Percentiles rank a stretch among this genome's conserved stretches.
phyloP scores from a whole-genome alignment of 1,140 invertebrate genomes.

The Temnothorax nylanderi region DNA sequence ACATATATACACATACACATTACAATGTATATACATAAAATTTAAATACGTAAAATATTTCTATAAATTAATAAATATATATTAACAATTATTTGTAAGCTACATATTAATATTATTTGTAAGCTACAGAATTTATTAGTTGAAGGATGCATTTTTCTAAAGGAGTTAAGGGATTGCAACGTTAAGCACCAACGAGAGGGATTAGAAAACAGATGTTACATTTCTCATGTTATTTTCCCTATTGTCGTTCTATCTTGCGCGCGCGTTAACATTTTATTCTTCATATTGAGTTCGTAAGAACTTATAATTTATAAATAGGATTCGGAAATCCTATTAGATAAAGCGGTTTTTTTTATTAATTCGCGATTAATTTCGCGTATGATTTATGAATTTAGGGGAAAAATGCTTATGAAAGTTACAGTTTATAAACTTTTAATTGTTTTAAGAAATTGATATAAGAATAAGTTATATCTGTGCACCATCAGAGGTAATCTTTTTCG shows the following conservation, averaged over 20 bases:
- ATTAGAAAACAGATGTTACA: constrained; percentile 26
- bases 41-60: not conserved
- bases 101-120: not conserved
- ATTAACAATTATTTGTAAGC: not conserved
- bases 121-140: not conserved
- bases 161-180: not conserved
- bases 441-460: not conserved
- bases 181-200: not conserved
- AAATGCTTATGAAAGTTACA: not conserved
- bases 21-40: too few species aligned
- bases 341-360: constrained; percentile 55
- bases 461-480: not conserved
- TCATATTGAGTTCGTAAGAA: not conserved
- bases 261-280: constrained; percentile 53
- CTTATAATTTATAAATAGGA: constrained; percentile 15
- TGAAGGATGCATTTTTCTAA: not conserved
- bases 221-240: constrained; percentile 23
- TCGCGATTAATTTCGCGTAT: not conserved
- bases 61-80: not conserved
- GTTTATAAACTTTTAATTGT: not conserved
- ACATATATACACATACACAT: too few species aligned
- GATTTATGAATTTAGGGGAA: not conserved
- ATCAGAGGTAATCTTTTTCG: too few species aligned
- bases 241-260: constrained; percentile 19
- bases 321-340: not conserved